Base-by-base conservation (phyloP, 2,113 vertebrate species). In the Galemys pyrenaicus region DNA sequence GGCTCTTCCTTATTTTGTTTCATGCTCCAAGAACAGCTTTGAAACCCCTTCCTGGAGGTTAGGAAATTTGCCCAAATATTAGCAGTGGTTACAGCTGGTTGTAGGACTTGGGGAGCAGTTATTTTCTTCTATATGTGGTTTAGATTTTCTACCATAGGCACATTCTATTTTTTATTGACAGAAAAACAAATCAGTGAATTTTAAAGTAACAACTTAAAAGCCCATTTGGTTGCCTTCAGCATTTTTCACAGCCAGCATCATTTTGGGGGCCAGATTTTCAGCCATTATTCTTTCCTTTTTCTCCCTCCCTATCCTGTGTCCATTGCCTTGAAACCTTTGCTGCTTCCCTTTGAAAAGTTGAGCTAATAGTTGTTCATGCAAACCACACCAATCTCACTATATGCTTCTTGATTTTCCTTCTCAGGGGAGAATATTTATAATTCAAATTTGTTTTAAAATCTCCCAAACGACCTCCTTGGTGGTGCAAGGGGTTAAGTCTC, bases 201-300 rank as follows among this genome's bases (percentile, higher is more conserved):
- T 95, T 91, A 56, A 94, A 92, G 54, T 51, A 58, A 46, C 67
- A 20, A 73, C 67, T 82, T 81, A 67, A 85, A 94, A 91, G 35
- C 65, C 22, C 1, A 0, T 39, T 71, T 64, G 17, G 24, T 68
- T 37, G 28, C 65, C 80, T 58, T 68, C 10, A n/a, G 58, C 60
- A 56, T 56, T 56, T 87, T 90, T 81, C 41, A 56, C 6, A 32
- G 46, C 68, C 65, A 84, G 12, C 35, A 41, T 96, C 67, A 22
- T 41, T 32, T 51, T 65, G 28, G 20, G 15, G 0, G 0, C 44
- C 67, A 49, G 64, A 6, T 37, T 70, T 46, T 19, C 58, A 74
- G 12, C 22, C 30, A 6, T 60, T 41, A 22, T 26, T 28, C 94
- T 60, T 9, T 32, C 37, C 9, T 30, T 39, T 44, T 73, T 49